Evolutionary conservation across 1,140 invertebrate species (phyloP), one percentile per base, ranked within the genome.

Genomic region (Drosophila gunungcola): DNA sequence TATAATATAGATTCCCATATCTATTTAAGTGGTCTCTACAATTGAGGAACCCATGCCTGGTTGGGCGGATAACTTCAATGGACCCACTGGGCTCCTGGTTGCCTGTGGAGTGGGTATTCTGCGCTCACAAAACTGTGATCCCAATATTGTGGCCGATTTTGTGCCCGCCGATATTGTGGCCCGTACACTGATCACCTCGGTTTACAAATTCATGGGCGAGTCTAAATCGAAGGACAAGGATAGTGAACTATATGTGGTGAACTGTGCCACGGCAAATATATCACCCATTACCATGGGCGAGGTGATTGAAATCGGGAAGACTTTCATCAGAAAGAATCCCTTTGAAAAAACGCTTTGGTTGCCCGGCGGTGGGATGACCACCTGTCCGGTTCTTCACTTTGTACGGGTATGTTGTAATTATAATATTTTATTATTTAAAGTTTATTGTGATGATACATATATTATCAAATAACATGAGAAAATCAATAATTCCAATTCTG

Each of bases 51-150:
- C 96, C 0, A 41, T 96, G 0, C 80, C 93, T 0, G 97, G 98
- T 0, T 99, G 98, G 98, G 94, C 98, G 4, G 98, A 99, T 81
- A 99, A 99, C 93, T 97, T 97, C 74, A 99, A 99, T 92, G 98
- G 98, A 4, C 97, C 98, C 1, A 96, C 96, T 25, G 97, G 96
- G 0, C 92, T 97, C 10, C 83, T 97, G 49, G 92, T 96, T 0
- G 96, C 95, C 0, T 94, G 95, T 70, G 97, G 96, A 11, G 58
- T 88, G 38, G 92, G 92, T 25, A 94, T 98, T 12, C 92, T 98
- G 39, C 94, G 97, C 46, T 95, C 95, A 27, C 90, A 96, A 73
- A 95, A 95, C 56, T 94, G 95, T n/a, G 93, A 96, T 72, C 91
- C 94, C 1, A 88, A 95, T 3, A 90, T 95, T 13, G 93, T 93